Base-by-base conservation (phyloP, 2,113 vertebrate species). In the Perca fluviatilis region DNA sequence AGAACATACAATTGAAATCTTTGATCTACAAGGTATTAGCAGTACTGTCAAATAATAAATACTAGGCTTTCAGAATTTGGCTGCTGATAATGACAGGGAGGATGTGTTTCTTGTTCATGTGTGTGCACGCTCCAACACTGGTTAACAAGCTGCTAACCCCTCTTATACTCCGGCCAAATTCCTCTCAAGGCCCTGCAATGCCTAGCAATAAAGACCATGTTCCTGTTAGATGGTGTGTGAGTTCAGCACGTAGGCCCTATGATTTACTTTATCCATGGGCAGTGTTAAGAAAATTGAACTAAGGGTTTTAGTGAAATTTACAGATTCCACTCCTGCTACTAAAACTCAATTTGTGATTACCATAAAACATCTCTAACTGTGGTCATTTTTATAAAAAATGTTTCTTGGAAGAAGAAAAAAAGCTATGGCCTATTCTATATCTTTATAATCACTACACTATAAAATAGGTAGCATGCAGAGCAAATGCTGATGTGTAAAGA, bases 101-200 rank as follows among this genome's bases (percentile, higher is more conserved):
- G 61, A 63, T 66, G 15, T 21, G 51, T 23, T 40, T 40, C 23
- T 19, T n/a, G 40, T 43, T 36, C 12, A 19, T 30, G 60, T 64
- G 77, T 19, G 23, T 60, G n/a, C 0, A 3, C 0, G 13, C 61
- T 57, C n/a, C 21, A 65, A 51, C 11, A 1, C 79, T 79, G 46
- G 51, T 77, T 90, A 86, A 90, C 82, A 85, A 89, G 77, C 86
- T 89, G 84, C 84, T 84, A 88, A 88, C 62, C 50, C 84, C 56
- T 81, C 56, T 86, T 72, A 88, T 63, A 82, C 77, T 63, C 68
- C 64, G 43, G 63, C 43, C 84, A 82, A 82, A 91, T 86, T 82
- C 66, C 75, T 86, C 15, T 50, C 77, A 83, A 83, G 87, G 75
- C n/a, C 2, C 46, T 66, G 81, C 23, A 54, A 62, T 58, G 60